Percentiles rank a stretch among this genome's conserved stretches.
These are phyloP conservation scores for Cuniculus paca DNA, from an alignment of 2,797 vertebrate species.

Conservation along the genomic window DNA sequence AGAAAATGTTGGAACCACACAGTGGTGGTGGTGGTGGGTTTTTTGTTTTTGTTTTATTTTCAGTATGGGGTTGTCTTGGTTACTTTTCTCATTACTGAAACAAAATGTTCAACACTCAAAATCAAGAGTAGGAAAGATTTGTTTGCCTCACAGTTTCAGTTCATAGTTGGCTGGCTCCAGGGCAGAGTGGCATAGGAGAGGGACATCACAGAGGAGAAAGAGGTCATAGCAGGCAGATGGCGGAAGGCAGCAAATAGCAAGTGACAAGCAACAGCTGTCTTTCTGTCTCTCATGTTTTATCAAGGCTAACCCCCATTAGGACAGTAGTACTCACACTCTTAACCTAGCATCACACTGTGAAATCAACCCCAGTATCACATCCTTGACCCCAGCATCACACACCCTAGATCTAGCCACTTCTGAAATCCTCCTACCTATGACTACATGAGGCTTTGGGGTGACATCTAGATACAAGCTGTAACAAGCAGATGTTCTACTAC, in stretches of 20 bases:
- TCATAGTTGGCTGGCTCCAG: neutral
- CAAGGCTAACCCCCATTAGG: neutral
- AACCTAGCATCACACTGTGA: neutral
- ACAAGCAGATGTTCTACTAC: neutral
- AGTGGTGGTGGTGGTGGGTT: neutral
- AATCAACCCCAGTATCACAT: neutral
- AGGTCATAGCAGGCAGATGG: neutral
- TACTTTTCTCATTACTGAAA: neutral
- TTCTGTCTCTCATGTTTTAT: neutral
- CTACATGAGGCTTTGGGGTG: neutral
- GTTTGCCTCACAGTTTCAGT: neutral
- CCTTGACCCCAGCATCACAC: neutral
- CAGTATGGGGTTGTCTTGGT: neutral
- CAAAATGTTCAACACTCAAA: neutral
- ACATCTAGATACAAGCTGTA: neutral
- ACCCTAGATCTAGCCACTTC: neutral
- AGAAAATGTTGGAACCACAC: neutral
- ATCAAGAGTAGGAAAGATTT: neutral
- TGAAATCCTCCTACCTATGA: neutral
- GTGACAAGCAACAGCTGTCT: neutral
- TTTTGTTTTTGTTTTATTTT: neutral
- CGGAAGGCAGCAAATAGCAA: neutral
- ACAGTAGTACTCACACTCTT: neutral
- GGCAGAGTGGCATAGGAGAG: neutral
- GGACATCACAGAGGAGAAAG: neutral